These are phyloP conservation scores for Brachyhypopomus occidentalis DNA, from an alignment of 2,113 vertebrate genomes.

Conservation along the genomic window DNA sequence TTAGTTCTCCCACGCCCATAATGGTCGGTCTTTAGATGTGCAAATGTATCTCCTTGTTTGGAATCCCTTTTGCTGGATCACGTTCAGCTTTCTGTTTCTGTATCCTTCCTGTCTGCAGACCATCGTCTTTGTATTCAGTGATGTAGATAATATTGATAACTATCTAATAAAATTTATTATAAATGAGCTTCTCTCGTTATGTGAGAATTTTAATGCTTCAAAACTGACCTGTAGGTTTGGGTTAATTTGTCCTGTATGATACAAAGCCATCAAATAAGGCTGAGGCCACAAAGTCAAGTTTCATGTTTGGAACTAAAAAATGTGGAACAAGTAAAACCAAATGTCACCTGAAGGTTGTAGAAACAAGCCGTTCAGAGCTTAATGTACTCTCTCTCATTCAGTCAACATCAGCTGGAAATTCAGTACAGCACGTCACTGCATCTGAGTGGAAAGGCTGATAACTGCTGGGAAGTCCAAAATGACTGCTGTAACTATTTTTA, in stretches of 20 bases:
- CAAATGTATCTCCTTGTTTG: slow-evolving; percentile 56
- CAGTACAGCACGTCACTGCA: background rate
- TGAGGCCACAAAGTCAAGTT: no score
- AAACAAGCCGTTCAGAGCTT: background rate
- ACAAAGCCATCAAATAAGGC: background rate
- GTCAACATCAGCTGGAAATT: background rate
- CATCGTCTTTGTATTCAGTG: slow-evolving; percentile 83
- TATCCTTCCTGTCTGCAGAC: slow-evolving; percentile 74
- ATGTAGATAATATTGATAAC: slow-evolving; percentile 84
- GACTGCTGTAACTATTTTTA: background rate
- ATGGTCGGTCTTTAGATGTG: slow-evolving; percentile 64
- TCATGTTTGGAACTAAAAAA: no score
- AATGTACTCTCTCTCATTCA: background rate
- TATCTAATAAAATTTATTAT: slow-evolving; percentile 91
- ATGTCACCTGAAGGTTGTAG: no score
- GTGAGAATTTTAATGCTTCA: background rate
- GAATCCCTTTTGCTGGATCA: slow-evolving; percentile 50
- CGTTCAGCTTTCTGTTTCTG: slow-evolving; percentile 50
- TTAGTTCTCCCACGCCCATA: background rate
- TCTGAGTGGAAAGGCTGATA: background rate
- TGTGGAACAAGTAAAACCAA: no score
- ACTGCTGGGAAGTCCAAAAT: slow-evolving; percentile 4
- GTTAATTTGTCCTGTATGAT: background rate
- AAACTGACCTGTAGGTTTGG: background rate
- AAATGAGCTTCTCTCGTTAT: slow-evolving; percentile 55